A percentile compares a stretch with the other conserved stretches of the same genome.
These are phyloP conservation scores for Platysteira castanea DNA, from an alignment of 2,113 vertebrate genomes.

Conservation along the genomic window DNA sequence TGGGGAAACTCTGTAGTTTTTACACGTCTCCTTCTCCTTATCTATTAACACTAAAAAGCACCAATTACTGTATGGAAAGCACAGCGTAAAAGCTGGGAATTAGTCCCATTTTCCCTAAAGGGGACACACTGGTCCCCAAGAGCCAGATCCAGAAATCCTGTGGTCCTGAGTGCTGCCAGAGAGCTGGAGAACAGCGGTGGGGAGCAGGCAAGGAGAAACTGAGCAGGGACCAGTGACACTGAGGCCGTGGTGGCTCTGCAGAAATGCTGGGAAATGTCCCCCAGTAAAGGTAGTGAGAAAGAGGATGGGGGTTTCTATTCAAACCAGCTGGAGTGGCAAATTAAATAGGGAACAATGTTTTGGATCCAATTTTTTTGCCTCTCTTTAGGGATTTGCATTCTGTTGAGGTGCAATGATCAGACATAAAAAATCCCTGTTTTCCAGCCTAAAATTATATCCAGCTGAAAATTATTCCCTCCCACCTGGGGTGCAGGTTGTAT, in stretches of 20 bases:
- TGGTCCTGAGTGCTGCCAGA: not conserved
- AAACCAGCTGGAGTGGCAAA: not conserved
- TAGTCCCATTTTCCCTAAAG: not conserved
- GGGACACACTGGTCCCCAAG: not conserved
- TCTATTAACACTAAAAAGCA: not conserved
- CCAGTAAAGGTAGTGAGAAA: not conserved
- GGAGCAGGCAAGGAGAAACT: not conserved
- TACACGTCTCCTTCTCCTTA: not conserved
- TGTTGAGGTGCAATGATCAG: not conserved
- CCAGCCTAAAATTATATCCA: not conserved
- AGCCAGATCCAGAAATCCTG: not conserved
- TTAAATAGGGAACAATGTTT: not conserved
- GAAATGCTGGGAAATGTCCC: not conserved
- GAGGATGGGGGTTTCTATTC: not conserved
- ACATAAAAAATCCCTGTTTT: not conserved
- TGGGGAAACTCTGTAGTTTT: not conserved
- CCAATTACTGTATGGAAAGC: not conserved
- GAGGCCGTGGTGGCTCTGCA: not conserved
- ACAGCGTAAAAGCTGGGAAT: not conserved
- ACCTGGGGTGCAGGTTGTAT: not conserved
- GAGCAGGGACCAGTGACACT: rapidly evolving
- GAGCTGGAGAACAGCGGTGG: not conserved
- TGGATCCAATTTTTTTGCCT: not conserved
- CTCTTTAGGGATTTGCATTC: rapidly evolving
- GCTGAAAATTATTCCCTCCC: not conserved